Percentiles rank a stretch among this genome's conserved stretches.
phyloP scores from a whole-genome alignment of 2,113 vertebrate genomes.

The Brachirus orientalis region DNA sequence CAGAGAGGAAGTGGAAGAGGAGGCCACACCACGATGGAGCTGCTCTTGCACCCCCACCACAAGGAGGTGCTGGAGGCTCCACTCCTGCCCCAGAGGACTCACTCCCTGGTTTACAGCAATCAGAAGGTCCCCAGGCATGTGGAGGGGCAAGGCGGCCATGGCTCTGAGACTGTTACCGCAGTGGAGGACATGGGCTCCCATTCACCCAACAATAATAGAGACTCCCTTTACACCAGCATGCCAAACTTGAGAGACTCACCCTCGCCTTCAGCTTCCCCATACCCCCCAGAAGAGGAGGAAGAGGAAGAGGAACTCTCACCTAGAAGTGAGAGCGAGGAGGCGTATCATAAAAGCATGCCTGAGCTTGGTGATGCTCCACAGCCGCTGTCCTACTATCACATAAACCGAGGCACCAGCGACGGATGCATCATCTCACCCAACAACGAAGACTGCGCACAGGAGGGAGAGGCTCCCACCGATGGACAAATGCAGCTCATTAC shows the following conservation, averaged over 20 bases:
- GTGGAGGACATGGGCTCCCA: conserved; percentile 84
- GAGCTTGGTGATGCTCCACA: conserved; percentile 92
- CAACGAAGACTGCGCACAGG: conserved; percentile 88
- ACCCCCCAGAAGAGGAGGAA: conserved; percentile 80
- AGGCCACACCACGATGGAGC: conserved; percentile 89
- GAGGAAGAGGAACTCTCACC: conserved; percentile 83
- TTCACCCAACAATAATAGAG: conserved; percentile 91
- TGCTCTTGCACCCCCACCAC: conserved; percentile 85
- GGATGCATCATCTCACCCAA: conserved; percentile 91
- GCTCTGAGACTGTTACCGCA: conserved; percentile 86
- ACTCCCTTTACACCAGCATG: conserved; percentile 99
- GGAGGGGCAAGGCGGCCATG: conserved; percentile 84
- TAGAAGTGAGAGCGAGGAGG: conserved; percentile 89
- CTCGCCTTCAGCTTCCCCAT: conserved; percentile 85
- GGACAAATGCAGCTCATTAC: conserved; percentile 99
- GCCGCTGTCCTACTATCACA: conserved; percentile 96
- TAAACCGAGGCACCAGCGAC: conserved; percentile 94
- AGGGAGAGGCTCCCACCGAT: conserved; percentile 88
- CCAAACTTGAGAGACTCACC: conserved; percentile 98
- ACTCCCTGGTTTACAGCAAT: conserved; percentile 96
- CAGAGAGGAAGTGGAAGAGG: conserved; percentile 72
- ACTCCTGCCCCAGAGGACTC: conserved; percentile 97
- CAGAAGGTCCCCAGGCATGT: conserved; percentile 84
- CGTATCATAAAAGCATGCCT: conserved; percentile 97
- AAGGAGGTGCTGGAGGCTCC: conserved; percentile 93